A percentile compares a stretch with the other conserved stretches of the same genome.
These are phyloP conservation scores for Lepus townsendii DNA, from an alignment of 2,797 vertebrate genomes.

Conservation along the genomic window DNA sequence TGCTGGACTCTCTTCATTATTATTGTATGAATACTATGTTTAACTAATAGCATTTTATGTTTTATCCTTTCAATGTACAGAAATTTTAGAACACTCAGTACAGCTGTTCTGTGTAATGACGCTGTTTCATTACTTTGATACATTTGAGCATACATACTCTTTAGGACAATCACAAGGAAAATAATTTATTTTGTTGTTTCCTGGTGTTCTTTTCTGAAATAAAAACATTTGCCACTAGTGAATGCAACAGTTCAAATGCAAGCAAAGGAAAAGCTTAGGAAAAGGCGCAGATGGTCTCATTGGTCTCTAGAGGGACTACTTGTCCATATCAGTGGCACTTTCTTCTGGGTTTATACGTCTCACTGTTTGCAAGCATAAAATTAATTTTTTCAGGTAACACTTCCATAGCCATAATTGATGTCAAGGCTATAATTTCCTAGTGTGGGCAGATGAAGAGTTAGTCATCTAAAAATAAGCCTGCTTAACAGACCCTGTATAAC, in stretches of 20 bases:
- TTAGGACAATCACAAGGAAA: conserved; percentile 72
- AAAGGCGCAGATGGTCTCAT: background rate
- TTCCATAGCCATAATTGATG: conserved; percentile 66
- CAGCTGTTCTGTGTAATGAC: conserved; percentile 74
- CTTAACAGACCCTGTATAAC: conserved; percentile 40
- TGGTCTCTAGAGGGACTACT: conserved; percentile 66
- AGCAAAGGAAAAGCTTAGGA: conserved; percentile 38
- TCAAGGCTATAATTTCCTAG: conserved; percentile 55
- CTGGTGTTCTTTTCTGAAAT: conserved; percentile 57
- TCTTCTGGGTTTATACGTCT: conserved; percentile 18
- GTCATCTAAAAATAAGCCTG: conserved; percentile 82
- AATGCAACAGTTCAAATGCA: conserved; percentile 28
- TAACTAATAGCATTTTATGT: conserved; percentile 79
- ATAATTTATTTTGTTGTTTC: conserved; percentile 60
- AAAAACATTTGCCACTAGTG: background rate
- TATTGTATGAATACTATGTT: conserved; percentile 78
- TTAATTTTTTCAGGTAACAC: conserved; percentile 69
- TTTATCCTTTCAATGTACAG: conserved; percentile 61
- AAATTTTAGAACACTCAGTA: conserved; percentile 70
- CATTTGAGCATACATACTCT: conserved; percentile 75
- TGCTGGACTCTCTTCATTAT: conserved; percentile 72
- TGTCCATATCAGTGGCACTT: background rate
- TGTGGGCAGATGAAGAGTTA: conserved; percentile 75
- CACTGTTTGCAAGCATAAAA: background rate
- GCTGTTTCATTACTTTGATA: conserved; percentile 80